A percentile compares a stretch with the other conserved stretches of the same genome.
These are phyloP conservation scores for Drosophila saltans DNA, from an alignment of 1,140 invertebrate species.

Conservation along the genomic window DNA sequence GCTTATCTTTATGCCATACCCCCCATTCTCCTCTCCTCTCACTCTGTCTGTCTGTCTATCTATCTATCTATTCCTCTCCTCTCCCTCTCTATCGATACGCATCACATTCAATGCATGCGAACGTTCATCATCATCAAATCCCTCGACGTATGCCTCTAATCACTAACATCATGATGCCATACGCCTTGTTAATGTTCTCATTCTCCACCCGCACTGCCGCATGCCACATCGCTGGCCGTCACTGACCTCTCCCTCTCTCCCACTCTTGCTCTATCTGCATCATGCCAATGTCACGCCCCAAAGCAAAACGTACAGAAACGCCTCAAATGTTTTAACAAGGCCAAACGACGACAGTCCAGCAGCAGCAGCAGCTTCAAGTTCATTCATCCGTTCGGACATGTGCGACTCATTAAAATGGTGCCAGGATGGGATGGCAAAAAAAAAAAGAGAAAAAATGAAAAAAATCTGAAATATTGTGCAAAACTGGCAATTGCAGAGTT, in stretches of 20 bases:
- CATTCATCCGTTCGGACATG: constrained; percentile 53
- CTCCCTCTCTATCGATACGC: neutral
- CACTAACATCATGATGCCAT: constrained; percentile 60
- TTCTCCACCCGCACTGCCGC: neutral
- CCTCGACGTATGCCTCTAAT: constrained; percentile 61
- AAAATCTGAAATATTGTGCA: constrained; percentile 37
- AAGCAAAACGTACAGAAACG: constrained; percentile 17
- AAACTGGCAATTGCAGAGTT: constrained; percentile 41
- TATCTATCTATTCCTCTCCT: neutral
- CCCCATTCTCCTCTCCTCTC: neutral
- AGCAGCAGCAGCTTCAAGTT: constrained; percentile 9
- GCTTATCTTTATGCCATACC: neutral
- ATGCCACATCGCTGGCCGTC: neutral
- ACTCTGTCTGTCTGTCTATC: neutral
- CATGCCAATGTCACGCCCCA: constrained; percentile 7
- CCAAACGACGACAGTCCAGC: constrained; percentile 28
- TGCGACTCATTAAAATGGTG: constrained; percentile 73
- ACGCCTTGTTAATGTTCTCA: constrained; percentile 57
- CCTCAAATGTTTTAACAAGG: constrained; percentile 53
- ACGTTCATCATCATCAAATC: constrained; percentile 37
- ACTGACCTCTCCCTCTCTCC: neutral
- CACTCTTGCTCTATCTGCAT: neutral
- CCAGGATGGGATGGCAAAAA: constrained; percentile 13
- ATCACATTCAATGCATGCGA: constrained; percentile 3
- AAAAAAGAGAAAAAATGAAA: neutral